phyloP scores from a whole-genome alignment of 1,140 invertebrate species.

The Sitobion miscanthi region DNA sequence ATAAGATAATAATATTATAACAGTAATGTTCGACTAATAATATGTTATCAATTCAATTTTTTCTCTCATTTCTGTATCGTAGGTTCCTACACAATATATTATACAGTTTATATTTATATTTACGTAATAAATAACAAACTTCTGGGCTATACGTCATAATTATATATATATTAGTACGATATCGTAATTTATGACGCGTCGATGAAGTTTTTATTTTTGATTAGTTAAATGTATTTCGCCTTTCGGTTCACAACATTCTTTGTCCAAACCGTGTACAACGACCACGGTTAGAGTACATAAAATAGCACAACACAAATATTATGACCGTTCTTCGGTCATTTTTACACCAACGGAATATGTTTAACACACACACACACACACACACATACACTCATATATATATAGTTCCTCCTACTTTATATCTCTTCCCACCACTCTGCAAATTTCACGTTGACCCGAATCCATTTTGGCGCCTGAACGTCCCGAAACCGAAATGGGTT shows the following conservation, averaged over 20 bases:
- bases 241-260: neutral
- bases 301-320: slow-evolving; percentile 21
- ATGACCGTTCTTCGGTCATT: neutral
- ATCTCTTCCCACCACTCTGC: neutral
- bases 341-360: slow-evolving; percentile 16
- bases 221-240: neutral
- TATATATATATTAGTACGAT: neutral
- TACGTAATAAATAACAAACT: neutral
- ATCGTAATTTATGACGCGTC: neutral
- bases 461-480: slow-evolving; percentile 36
- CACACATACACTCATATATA: too few relatives aligned
- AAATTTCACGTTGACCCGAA: slow-evolving; percentile 18
- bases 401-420: neutral
- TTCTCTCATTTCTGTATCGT: neutral
- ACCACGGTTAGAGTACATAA: neutral
- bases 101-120: neutral
- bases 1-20: neutral
- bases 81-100: neutral
- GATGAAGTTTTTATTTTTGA: neutral
- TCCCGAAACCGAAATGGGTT: slow-evolving; percentile 27
- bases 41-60: neutral
- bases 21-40: neutral
- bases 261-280: neutral
- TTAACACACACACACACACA: neutral
- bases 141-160: neutral